A percentile compares a stretch with the other conserved stretches of the same genome.
Evolutionary conservation across 2,797 vertebrate species (phyloP).

Genomic region (Myotis pilosus): DNA sequence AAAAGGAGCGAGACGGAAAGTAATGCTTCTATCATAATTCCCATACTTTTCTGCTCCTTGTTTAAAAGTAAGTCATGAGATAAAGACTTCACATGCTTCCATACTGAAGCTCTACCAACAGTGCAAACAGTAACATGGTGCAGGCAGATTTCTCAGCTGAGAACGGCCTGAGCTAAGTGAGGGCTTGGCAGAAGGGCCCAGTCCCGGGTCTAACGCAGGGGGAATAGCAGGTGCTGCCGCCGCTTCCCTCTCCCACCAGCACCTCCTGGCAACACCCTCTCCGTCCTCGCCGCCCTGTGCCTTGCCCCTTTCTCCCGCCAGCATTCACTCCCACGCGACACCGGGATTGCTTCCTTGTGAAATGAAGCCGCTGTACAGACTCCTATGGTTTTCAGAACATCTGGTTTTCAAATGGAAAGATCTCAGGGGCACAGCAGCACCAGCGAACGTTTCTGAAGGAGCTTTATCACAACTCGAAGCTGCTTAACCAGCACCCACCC

Average conservation of each 20-base stretch:
- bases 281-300: neutral
- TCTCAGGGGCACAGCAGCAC: constrained; percentile 56
- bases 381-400: constrained; percentile 75
- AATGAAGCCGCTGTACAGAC: constrained; percentile 47
- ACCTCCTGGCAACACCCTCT: neutral
- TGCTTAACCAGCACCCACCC: neutral
- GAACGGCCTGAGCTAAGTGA: neutral
- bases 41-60: neutral
- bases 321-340: neutral
- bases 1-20: neutral
- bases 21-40: neutral
- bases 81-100: neutral
- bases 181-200: neutral
- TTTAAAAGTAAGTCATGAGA: constrained; percentile 6
- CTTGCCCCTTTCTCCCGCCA: neutral
- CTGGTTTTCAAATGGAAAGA: constrained; percentile 67
- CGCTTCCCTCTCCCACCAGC: neutral
- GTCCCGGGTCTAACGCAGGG: neutral
- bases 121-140: neutral
- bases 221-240: accelerated
- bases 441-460: neutral
- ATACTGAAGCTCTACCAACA: neutral
- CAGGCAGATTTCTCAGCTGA: neutral
- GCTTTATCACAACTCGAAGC: constrained; percentile 50
- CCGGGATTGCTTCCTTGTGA: constrained; percentile 49